These are phyloP conservation scores for Kryptolebias marmoratus DNA, from an alignment of 2,113 vertebrate genomes.

Conservation along the genomic window DNA sequence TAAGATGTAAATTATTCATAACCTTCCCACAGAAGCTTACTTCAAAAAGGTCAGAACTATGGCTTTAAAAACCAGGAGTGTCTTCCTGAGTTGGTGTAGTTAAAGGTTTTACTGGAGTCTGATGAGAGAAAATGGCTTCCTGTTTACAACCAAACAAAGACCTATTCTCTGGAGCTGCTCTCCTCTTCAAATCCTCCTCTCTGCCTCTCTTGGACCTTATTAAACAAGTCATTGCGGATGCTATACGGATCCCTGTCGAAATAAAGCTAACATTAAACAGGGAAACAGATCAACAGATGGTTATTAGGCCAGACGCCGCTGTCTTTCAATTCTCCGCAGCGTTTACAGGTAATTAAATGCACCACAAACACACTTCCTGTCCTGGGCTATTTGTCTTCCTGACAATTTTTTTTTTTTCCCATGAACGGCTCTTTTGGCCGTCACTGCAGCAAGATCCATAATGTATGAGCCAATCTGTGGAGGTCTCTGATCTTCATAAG, in stretches of 20 bases:
- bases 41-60: not conserved
- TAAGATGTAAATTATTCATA: too few relatives aligned
- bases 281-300: conserved; percentile 26
- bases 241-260: conserved; percentile 27
- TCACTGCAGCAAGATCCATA: conserved; percentile 54
- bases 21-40: too few relatives aligned
- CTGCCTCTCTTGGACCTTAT: conserved; percentile 23
- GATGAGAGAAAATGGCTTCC: conserved; percentile 60
- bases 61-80: not conserved
- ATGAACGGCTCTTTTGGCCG: conserved; percentile 45
- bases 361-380: conserved; percentile 58
- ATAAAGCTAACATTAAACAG: conserved; percentile 26
- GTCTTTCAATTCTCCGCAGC: conserved; percentile 41
- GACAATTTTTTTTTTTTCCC: conserved; percentile 15
- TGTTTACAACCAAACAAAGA: conserved; percentile 40
- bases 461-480: conserved; percentile 62
- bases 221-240: conserved; percentile 15
- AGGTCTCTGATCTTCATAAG: conserved; percentile 65
- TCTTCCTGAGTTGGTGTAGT: not conserved
- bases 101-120: conserved; percentile 37
- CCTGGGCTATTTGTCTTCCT: conserved; percentile 24
- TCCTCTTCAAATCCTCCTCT: conserved; percentile 13
- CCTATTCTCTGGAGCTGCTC: not conserved
- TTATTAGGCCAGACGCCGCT: conserved; percentile 41
- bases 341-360: conserved; percentile 62